phyloP scores from a whole-genome alignment of 2,888 invertebrate genomes.

The Piscicola geometra region DNA sequence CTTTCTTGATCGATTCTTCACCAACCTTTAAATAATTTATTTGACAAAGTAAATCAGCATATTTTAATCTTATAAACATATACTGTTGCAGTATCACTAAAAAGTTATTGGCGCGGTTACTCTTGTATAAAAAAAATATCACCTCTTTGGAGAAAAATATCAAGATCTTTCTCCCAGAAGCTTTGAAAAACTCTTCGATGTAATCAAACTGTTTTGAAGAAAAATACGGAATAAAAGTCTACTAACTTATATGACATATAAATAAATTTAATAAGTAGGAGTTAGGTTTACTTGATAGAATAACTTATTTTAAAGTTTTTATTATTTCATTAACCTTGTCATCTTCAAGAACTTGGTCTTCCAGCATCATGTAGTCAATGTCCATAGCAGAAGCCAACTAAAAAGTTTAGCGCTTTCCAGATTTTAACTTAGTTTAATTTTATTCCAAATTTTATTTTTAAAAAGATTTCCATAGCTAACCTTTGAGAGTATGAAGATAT shows the following conservation, averaged over 20 bases:
- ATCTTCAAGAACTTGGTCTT: constrained; percentile 53
- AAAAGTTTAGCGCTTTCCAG: constrained; percentile 16
- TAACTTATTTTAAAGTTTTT: background rate
- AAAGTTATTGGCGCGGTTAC: too few species aligned
- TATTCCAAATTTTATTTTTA: too few species aligned
- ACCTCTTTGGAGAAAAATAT: constrained; percentile 55
- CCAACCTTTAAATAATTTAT: too few species aligned
- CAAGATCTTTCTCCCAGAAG: constrained; percentile 52
- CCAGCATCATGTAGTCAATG: constrained; percentile 49
- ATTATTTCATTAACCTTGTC: constrained; percentile 49
- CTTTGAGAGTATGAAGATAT: constrained; percentile 50
- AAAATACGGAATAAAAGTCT: too few species aligned
- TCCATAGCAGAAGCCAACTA: constrained; percentile 52
- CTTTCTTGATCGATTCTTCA: background rate
- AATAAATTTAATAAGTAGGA: too few species aligned
- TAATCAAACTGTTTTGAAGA: constrained; percentile 53
- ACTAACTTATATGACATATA: too few species aligned
- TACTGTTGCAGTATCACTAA: too few species aligned
- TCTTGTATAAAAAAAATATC: background rate
- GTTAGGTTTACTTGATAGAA: too few species aligned
- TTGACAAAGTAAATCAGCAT: too few species aligned
- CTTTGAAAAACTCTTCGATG: constrained; percentile 53
- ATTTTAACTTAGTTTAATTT: background rate
- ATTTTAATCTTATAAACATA: too few species aligned
- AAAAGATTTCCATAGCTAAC: too few species aligned